Evolutionary conservation across 2,113 vertebrate genomes (phyloP).

Genomic region (Pseudorhombus dupliciocellatus): DNA sequence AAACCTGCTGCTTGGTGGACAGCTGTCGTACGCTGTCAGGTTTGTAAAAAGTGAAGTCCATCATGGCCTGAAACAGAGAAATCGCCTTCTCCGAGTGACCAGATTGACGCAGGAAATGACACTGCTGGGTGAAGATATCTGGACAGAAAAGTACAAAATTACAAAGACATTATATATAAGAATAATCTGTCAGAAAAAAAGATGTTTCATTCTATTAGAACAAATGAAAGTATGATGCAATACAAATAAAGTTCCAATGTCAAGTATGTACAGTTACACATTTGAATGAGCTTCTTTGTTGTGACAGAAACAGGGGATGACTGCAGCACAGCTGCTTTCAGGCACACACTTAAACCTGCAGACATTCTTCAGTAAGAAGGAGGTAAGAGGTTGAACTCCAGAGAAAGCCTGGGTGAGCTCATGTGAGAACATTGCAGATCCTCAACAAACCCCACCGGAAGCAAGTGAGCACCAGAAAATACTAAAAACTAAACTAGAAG

Average conservation of each 20-base stretch:
- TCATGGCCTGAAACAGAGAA: conserved; percentile 92
- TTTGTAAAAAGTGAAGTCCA: conserved; percentile 96
- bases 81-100: conserved; percentile 93
- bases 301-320: neutral
- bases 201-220: neutral
- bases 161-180: neutral
- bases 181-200: neutral
- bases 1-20: conserved; percentile 87
- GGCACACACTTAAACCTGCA: too few species aligned
- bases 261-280: neutral
- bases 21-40: conserved; percentile 89
- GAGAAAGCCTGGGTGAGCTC: too few species aligned
- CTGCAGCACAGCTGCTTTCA: too few species aligned
- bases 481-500: too few species aligned
- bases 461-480: too few species aligned
- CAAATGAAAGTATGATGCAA: neutral
- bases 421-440: too few species aligned
- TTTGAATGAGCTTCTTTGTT: neutral
- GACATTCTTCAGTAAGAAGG: too few species aligned
- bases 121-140: conserved; percentile 91
- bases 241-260: neutral
- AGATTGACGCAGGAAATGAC: conserved; percentile 92
- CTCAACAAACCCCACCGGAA: too few species aligned
- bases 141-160: conserved; percentile 14
- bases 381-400: too few species aligned